These are phyloP conservation scores for Enteromius fasciolatus DNA, from an alignment of 2,797 vertebrate species.

Conservation along the genomic window DNA sequence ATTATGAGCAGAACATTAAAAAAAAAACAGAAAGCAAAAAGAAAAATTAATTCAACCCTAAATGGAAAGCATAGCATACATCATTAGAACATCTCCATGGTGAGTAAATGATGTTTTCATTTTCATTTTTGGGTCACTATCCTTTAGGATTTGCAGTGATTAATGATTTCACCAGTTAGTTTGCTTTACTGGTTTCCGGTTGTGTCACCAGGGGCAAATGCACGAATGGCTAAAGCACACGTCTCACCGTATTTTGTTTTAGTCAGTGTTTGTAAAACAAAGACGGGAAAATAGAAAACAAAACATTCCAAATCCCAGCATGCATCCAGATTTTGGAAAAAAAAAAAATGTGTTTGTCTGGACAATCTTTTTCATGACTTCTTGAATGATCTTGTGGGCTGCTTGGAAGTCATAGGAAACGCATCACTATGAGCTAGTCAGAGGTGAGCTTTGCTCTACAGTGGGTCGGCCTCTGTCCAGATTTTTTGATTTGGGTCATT, in stretches of 20 bases:
- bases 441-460: constrained; percentile 56
- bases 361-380: constrained; percentile 77
- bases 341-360: constrained; percentile 76
- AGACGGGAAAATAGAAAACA: constrained; percentile 71
- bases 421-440: constrained; percentile 64
- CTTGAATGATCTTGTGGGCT: constrained; percentile 69
- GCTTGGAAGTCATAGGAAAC: constrained; percentile 68
- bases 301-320: constrained; percentile 74
- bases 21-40: too few relatives aligned
- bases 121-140: neutral
- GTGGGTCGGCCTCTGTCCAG: neutral
- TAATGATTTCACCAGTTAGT: constrained; percentile 12
- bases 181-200: constrained; percentile 66
- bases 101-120: neutral
- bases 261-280: constrained; percentile 76
- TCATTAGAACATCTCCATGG: neutral
- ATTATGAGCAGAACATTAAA: too few relatives aligned
- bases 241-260: constrained; percentile 70
- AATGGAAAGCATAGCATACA: neutral
- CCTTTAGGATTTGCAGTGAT: neutral
- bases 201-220: constrained; percentile 60
- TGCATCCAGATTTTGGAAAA: constrained; percentile 65
- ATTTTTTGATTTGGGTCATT: neutral
- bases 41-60: neutral
- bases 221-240: constrained; percentile 65